These are phyloP conservation scores for Netelia melanura DNA, from an alignment of 2,888 invertebrate genomes.

Conservation along the genomic window DNA sequence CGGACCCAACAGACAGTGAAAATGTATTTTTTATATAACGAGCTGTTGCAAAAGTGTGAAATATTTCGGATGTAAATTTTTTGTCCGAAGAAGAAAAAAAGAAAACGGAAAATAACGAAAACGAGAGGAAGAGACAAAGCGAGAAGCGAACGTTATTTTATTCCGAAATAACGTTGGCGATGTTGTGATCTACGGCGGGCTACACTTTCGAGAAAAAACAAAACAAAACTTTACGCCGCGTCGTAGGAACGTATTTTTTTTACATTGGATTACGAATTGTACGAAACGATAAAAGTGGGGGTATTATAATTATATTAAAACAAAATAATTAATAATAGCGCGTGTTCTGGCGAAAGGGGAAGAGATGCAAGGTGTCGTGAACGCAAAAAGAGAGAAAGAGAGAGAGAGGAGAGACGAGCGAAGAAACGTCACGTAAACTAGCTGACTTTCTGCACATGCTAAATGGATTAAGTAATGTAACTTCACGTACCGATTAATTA, in stretches of 20 bases:
- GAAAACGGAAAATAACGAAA: neutral
- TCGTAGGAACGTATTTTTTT: slow-evolving; percentile 61
- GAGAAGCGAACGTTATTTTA: slow-evolving; percentile 22
- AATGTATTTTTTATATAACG: slow-evolving; percentile 66
- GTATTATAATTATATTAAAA: slow-evolving; percentile 47
- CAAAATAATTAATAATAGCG: slow-evolving; percentile 28
- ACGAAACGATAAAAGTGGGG: slow-evolving; percentile 30
- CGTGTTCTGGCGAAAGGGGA: slow-evolving; percentile 20
- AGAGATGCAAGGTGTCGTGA: neutral
- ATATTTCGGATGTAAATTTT: slow-evolving; percentile 27
- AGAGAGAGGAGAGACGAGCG: neutral
- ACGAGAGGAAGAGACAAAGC: slow-evolving; percentile 6
- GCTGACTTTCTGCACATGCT: slow-evolving; percentile 53
- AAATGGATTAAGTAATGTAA: slow-evolving; percentile 60
- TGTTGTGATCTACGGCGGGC: slow-evolving; percentile 33
- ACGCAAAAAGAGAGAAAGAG: neutral
- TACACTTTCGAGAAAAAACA: slow-evolving; percentile 41
- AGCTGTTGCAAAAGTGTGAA: slow-evolving; percentile 59
- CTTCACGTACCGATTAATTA: slow-evolving; percentile 69
- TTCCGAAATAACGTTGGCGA: slow-evolving; percentile 46
- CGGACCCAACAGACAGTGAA: slow-evolving; percentile 42
- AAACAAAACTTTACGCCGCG: slow-evolving; percentile 48
- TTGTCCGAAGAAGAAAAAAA: neutral
- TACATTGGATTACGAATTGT: slow-evolving; percentile 57
- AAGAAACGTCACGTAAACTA: slow-evolving; percentile 34